Conservation (phyloP, 2,113 vertebrate species). For the Thinocorus orbignyianus region DNA sequence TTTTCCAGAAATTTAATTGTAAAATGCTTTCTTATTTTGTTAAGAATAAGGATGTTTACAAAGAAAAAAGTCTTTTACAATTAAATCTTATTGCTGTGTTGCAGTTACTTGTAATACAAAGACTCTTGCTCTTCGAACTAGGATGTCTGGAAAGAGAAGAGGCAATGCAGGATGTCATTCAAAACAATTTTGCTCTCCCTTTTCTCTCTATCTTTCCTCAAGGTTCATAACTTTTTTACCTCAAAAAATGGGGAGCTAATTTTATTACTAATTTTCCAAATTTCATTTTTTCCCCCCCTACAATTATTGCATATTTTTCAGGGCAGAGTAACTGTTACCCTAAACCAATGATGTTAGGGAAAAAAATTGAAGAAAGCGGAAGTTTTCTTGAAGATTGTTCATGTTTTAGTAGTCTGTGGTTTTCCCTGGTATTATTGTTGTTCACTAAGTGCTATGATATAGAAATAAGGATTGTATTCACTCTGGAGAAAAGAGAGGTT, state of each 20-base stretch:
- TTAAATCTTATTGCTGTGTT: neutral
- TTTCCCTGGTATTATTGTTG: neutral
- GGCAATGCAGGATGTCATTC: neutral
- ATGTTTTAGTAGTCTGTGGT: neutral
- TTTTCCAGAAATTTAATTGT: neutral
- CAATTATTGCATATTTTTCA: neutral
- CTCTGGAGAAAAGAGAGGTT: neutral
- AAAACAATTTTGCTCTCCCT: neutral
- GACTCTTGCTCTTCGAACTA: neutral
- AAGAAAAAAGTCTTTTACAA: neutral
- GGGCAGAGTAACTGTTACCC: neutral
- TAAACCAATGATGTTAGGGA: neutral
- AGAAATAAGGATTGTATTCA: neutral
- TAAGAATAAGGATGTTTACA: neutral
- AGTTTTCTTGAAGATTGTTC: neutral
- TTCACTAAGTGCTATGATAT: neutral
- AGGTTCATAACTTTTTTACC: neutral
- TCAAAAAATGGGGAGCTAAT: neutral
- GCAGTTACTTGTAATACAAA: neutral
- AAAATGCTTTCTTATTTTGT: neutral
- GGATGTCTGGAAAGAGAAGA: neutral
- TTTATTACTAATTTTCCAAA: neutral
- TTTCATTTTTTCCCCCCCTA: neutral
- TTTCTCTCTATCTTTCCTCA: neutral
- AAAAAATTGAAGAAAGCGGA: neutral